Evolutionary conservation across 2,888 invertebrate species (phyloP).

Genomic region (Rhorus exstirpatorius): DNA sequence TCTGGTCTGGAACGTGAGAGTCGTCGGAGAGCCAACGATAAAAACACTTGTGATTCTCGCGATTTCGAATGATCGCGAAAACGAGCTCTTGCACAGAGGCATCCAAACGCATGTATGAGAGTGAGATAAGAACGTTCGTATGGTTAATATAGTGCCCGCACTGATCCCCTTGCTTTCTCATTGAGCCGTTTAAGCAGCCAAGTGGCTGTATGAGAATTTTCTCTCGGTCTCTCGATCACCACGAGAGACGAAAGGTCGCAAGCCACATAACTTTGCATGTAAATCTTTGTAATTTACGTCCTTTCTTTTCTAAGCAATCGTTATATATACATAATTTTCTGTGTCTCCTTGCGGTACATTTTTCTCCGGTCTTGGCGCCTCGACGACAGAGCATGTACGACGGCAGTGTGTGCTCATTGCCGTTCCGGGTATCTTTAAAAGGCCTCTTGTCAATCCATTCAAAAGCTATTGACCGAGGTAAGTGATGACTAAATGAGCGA

Average conservation of each 20-base stretch:
- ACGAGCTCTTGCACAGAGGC: conserved; percentile 33
- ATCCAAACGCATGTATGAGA: conserved; percentile 38
- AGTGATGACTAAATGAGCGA: conserved; percentile 20
- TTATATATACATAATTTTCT: conserved; percentile 15
- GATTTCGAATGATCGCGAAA: conserved; percentile 48
- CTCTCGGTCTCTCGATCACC: conserved; percentile 27
- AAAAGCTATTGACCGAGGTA: conserved; percentile 61
- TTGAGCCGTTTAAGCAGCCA: conserved; percentile 70
- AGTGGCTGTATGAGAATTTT: conserved; percentile 59
- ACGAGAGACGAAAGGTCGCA: not conserved
- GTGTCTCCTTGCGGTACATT: conserved; percentile 43
- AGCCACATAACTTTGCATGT: not conserved
- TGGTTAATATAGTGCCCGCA: conserved; percentile 22
- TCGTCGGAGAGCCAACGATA: not conserved
- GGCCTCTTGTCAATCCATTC: conserved; percentile 54
- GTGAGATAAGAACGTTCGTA: conserved; percentile 61
- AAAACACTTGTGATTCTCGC: conserved; percentile 26
- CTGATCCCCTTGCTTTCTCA: conserved; percentile 60
- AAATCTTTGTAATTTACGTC: conserved; percentile 4
- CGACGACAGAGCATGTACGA: conserved; percentile 35
- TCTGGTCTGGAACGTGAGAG: conserved; percentile 3
- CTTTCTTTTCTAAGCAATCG: not conserved
- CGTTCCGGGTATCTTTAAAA: conserved; percentile 66
- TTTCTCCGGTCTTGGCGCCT: conserved; percentile 43
- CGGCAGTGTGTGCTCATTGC: conserved; percentile 25